Evolutionary conservation across 2,888 invertebrate species (phyloP).

Genomic region (Odontomyia ornata): DNA sequence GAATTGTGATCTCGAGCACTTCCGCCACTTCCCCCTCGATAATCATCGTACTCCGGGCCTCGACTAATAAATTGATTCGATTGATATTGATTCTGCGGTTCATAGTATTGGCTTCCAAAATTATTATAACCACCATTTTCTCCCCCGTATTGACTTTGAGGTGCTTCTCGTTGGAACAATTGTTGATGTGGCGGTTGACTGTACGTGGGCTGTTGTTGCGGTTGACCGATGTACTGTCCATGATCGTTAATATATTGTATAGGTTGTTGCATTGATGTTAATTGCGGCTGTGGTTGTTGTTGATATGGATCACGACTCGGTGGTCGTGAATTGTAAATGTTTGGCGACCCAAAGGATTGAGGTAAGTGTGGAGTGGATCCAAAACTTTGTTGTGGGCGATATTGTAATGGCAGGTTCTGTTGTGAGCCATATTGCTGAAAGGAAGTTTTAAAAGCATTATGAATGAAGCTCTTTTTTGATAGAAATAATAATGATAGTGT

Average conservation of each 20-base stretch:
- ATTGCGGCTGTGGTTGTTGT: constrained; percentile 57
- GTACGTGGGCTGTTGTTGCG: constrained; percentile 61
- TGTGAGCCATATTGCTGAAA: constrained; percentile 67
- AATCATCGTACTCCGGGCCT: constrained; percentile 66
- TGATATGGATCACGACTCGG: constrained; percentile 62
- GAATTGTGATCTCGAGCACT: constrained; percentile 55
- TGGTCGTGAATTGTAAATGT: constrained; percentile 61
- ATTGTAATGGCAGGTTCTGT: constrained; percentile 66
- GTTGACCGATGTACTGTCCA: constrained; percentile 62
- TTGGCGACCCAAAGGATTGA: constrained; percentile 59
- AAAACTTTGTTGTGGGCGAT: constrained; percentile 60
- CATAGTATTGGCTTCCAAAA: constrained; percentile 50
- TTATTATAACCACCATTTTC: constrained; percentile 62
- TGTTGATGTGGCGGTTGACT: constrained; percentile 68
- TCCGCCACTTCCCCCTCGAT: constrained; percentile 55
- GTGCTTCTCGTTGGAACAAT: constrained; percentile 63
- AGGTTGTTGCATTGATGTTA: constrained; percentile 49
- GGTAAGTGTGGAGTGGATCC: constrained; percentile 64
- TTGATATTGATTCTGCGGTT: constrained; percentile 51
- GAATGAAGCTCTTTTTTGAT: too few species aligned
- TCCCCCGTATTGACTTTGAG: constrained; percentile 65
- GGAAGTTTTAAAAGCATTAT: too few species aligned
- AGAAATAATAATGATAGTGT: too few species aligned
- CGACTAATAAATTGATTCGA: constrained; percentile 56
- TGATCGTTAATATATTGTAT: constrained; percentile 65